Evolutionary conservation across 1,140 invertebrate species (phyloP), one percentile per base, ranked within the genome.

Genomic region (Oncopeltus fasciatus): DNA sequence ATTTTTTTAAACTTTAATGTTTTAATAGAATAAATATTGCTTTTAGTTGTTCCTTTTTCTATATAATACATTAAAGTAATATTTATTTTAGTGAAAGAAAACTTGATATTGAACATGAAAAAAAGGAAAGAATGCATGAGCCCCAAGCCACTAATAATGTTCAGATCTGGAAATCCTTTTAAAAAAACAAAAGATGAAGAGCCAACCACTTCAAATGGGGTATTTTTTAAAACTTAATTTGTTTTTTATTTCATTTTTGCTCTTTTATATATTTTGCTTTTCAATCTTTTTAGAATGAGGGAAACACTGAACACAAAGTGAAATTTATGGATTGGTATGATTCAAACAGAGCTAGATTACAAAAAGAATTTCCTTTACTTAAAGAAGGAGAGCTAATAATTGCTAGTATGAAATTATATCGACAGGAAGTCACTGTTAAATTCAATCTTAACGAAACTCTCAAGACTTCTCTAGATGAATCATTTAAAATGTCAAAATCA

Each of bases 251-350:
- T 57, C 44, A 64, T 46, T 61, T 65, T n/a, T n/a, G n/a, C n/a
- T n/a, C n/a, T n/a, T n/a, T n/a, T n/a, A n/a, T n/a, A n/a, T n/a
- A n/a, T n/a, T n/a, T n/a, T n/a, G n/a, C n/a, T n/a, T n/a, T n/a
- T n/a, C n/a, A 29, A 72, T 43, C 62, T 38, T 53, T 59, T 43
- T 43, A 21, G n/a, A 60, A 26, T 47, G 70, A n/a, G n/a, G n/a
- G n/a, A n/a, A n/a, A 63, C 60, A 8, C 26, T 14, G 24, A 62
- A 14, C 69, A 69, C 27, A 73, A 71, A 63, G 68, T 70, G 46
- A 76, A 74, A 8, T 83, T 83, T 63, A 69, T 80, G 1, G 72
- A 73, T 27, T 84, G 81, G 81, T 81, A 76, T 57, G 70, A 72
- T 2, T 74, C 76, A 61, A 79, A 81, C 64, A 81, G 79, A 65